Evolutionary conservation across 2,113 vertebrate genomes (phyloP).

Genomic region (Leucopsar rothschildi): DNA sequence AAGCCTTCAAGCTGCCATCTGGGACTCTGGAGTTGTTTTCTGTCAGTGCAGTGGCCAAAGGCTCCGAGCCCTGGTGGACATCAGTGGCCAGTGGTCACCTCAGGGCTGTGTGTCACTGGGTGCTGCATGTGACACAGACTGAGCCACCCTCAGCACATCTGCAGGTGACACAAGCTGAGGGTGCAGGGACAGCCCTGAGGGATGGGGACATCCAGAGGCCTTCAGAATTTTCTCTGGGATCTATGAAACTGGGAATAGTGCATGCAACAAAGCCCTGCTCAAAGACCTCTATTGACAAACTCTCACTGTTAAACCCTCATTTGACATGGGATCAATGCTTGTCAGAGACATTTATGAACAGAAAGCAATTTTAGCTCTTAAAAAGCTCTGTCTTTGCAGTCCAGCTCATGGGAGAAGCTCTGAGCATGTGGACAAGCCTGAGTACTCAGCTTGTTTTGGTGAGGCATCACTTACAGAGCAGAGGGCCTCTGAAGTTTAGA

Average conservation of each 20-base stretch:
- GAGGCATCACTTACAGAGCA: neutral
- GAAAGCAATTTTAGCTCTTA: neutral
- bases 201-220: neutral
- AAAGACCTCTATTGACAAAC: neutral
- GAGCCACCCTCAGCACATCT: neutral
- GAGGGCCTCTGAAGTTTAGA: neutral
- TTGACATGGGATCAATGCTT: neutral
- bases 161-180: neutral
- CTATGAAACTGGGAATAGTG: neutral
- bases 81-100: neutral
- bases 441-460: neutral
- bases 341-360: neutral
- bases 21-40: neutral
- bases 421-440: neutral
- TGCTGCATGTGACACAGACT: neutral
- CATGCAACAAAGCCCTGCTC: neutral
- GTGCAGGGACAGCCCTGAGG: neutral
- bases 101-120: neutral
- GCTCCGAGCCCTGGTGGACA: neutral
- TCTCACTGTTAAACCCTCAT: neutral
- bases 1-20: conserved; percentile 17
- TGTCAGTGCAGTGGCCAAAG: neutral
- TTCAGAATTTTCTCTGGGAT: neutral
- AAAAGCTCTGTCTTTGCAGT: neutral
- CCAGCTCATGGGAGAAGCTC: neutral